Evolutionary conservation across 2,797 vertebrate genomes (phyloP).

Genomic region (Lagothrix lagotricha): DNA sequence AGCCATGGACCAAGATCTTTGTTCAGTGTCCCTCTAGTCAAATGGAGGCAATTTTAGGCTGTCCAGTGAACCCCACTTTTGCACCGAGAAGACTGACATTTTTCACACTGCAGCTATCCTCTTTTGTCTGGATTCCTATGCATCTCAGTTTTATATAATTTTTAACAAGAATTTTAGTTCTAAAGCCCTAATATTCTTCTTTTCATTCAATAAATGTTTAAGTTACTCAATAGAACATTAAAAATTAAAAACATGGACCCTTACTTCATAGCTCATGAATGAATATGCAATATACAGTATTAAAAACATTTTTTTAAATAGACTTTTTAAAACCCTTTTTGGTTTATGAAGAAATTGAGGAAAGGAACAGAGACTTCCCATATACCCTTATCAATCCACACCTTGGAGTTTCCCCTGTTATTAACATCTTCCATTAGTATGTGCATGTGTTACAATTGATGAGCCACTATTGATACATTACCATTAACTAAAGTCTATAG

Average conservation of each 20-base stretch:
- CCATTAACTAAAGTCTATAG: neutral
- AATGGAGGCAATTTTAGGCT: neutral
- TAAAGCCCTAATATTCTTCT: neutral
- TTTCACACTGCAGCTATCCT: neutral
- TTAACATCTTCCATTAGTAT: neutral
- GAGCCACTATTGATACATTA: neutral
- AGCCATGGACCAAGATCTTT: neutral
- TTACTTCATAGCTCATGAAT: neutral
- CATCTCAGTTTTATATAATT: neutral
- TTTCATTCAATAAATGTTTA: neutral
- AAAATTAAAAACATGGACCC: neutral
- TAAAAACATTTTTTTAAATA: neutral
- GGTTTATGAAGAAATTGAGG: neutral
- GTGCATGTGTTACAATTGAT: neutral
- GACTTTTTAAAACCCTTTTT: neutral
- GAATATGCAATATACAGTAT: neutral
- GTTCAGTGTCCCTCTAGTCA: neutral
- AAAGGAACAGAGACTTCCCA: neutral
- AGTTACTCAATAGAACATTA: neutral
- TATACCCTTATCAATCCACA: neutral
- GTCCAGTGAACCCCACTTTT: neutral
- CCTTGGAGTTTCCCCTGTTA: neutral
- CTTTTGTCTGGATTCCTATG: neutral
- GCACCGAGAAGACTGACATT: accelerated
- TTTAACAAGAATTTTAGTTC: neutral